These are phyloP conservation scores for Temnopleurus reevesii DNA, from an alignment of 53 echinoderm and acorn worm genomes.

Conservation along the genomic window DNA sequence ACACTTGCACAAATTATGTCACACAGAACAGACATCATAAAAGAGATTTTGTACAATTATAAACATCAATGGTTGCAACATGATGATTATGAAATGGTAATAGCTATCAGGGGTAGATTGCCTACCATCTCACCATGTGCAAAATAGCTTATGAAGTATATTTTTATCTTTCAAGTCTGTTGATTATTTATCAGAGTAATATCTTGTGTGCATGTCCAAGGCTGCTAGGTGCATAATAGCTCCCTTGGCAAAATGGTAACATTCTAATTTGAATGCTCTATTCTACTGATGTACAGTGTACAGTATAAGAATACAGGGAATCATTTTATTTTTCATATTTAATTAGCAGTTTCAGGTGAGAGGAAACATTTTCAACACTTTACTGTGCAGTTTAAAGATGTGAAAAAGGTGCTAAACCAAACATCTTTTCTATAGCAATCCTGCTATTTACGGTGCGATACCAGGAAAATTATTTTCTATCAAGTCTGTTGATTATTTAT, in stretches of 20 bases:
- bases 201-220: slow-evolving; percentile 12
- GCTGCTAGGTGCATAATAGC: background rate
- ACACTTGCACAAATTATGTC: background rate
- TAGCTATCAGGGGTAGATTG: background rate
- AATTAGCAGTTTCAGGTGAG: too few relatives aligned
- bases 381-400: too few relatives aligned
- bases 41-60: background rate
- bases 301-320: too few relatives aligned
- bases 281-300: too few relatives aligned
- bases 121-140: background rate
- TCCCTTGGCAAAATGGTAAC: background rate
- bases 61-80: background rate
- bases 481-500: background rate
- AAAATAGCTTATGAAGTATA: background rate
- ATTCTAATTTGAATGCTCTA: background rate
- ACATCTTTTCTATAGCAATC: too few relatives aligned
- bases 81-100: background rate
- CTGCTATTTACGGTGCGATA: too few relatives aligned
- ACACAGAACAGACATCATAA: too few relatives aligned
- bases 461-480: too few relatives aligned
- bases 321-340: too few relatives aligned
- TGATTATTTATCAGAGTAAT: background rate
- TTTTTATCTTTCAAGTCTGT: background rate
- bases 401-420: too few relatives aligned
- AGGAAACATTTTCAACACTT: too few relatives aligned